phyloP scores from a whole-genome alignment of 2,113 vertebrate genomes.

The Marmota monax region DNA sequence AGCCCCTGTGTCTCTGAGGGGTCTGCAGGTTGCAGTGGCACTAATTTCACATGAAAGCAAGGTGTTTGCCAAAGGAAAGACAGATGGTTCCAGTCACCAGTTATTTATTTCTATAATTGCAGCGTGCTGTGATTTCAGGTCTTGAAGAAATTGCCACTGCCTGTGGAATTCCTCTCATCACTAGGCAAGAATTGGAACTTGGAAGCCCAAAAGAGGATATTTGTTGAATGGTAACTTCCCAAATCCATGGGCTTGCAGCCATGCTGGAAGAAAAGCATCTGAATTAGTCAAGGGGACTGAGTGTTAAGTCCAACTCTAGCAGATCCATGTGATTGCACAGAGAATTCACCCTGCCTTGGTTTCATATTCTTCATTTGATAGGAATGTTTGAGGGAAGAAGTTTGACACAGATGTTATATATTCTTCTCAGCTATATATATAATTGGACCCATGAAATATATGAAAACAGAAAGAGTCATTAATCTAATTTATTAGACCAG shows the following conservation, averaged over 20 bases:
- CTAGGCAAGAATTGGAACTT: conserved; percentile 39
- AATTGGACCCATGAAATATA: neutral
- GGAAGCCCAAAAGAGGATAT: neutral
- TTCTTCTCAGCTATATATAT: neutral
- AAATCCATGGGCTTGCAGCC: neutral
- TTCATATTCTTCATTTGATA: neutral
- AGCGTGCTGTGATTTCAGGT: conserved; percentile 83
- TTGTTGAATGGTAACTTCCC: neutral
- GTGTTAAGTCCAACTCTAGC: neutral
- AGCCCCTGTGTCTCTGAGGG: conserved; percentile 69
- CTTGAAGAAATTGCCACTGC: conserved; percentile 82
- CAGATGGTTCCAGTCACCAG: conserved; percentile 88
- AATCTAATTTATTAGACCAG: conserved; percentile 3
- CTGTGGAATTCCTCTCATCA: conserved; percentile 75
- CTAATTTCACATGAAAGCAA: conserved; percentile 81
- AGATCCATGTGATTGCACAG: neutral
- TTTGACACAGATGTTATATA: neutral
- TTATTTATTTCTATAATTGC: conserved; percentile 91
- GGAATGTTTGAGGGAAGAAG: neutral
- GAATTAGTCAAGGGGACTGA: neutral
- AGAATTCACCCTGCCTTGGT: neutral
- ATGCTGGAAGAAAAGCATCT: neutral
- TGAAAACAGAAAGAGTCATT: neutral
- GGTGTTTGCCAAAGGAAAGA: conserved; percentile 83
- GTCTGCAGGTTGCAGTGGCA: conserved; percentile 78